Base-by-base conservation (phyloP, 1,140 invertebrate species). In the Mesaphorura yosii region DNA sequence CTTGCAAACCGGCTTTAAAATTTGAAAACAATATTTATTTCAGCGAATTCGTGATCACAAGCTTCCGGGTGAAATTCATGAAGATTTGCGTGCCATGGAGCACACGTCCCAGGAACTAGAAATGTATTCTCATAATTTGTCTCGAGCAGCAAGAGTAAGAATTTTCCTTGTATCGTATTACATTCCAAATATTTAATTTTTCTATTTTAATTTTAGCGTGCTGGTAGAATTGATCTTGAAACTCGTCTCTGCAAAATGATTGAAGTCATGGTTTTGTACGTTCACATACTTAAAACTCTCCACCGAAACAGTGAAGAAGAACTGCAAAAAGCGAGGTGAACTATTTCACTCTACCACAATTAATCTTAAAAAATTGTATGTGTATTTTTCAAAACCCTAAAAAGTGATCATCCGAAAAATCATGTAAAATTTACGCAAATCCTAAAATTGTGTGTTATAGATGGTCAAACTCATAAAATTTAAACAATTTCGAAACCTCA, bases 261-360 rank as follows among this genome's bases (percentile, higher is more conserved):
- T 14, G 60, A 62, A 49, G 60, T 62, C 0, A 62, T 62, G 60
- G 46, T 58, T 26, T 44, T 62, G 14, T 62, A 62, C 42, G 56
- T 62, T 20, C 60, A 55, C 40, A 59, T 59, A 23, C 28, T 62
- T 27, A 42, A 48, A 25, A 59, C 22, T 2, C n/a, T 51, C 15
- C 20, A 37, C 31, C 31, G 31, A 40, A 55, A 49, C 26, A 10
- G 39, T 20, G 48, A 56, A 29, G 31, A 41, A 45, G 34, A 57
- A 7, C 25, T 17, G 2, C 20, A 27, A 28, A 10, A 15, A 19
- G 39, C 50, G 10, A 41, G 31, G 50, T 51, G 3, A 48, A 27
- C n/a, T 34, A n/a, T n/a, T n/a, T n/a, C n/a, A n/a, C n/a, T n/a
- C n/a, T n/a, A n/a, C n/a, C n/a, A n/a, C n/a, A n/a, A n/a, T n/a